Evolutionary conservation across 2,797 vertebrate genomes (phyloP).

Genomic region (Kryptopterus vitreolus): DNA sequence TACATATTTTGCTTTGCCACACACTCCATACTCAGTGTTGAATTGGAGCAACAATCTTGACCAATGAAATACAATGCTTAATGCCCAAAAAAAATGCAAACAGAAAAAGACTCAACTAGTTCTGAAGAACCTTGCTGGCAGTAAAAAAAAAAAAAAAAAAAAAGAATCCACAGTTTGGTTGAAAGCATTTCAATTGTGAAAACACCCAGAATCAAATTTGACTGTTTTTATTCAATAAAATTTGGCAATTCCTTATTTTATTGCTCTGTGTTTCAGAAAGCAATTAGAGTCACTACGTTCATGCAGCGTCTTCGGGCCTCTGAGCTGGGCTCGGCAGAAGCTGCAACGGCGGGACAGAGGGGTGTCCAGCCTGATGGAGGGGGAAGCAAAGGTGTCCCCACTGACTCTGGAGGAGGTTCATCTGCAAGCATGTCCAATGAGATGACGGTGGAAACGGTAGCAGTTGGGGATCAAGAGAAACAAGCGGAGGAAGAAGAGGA

Average conservation of each 20-base stretch:
- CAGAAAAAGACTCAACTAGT: background rate
- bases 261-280: constrained; percentile 76
- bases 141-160: background rate
- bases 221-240: background rate
- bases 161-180: background rate
- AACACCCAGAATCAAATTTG: background rate
- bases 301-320: constrained; percentile 84
- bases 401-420: constrained; percentile 59
- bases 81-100: background rate
- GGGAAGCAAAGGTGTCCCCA: constrained; percentile 39
- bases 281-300: constrained; percentile 85
- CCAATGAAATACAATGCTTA: constrained; percentile 3
- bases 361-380: constrained; percentile 60
- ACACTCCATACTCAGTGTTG: background rate
- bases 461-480: constrained; percentile 56
- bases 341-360: constrained; percentile 62
- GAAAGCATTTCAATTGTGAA: constrained; percentile 1
- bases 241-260: constrained; percentile 6
- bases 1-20: background rate
- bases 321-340: constrained; percentile 67
- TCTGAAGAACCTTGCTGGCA: background rate
- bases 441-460: constrained; percentile 71
- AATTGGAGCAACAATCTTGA: background rate
- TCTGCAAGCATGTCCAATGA: constrained; percentile 74
- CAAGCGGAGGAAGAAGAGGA: constrained; percentile 58